phyloP scores from a whole-genome alignment of 2,113 vertebrate species.

The Sorex fumeus region DNA sequence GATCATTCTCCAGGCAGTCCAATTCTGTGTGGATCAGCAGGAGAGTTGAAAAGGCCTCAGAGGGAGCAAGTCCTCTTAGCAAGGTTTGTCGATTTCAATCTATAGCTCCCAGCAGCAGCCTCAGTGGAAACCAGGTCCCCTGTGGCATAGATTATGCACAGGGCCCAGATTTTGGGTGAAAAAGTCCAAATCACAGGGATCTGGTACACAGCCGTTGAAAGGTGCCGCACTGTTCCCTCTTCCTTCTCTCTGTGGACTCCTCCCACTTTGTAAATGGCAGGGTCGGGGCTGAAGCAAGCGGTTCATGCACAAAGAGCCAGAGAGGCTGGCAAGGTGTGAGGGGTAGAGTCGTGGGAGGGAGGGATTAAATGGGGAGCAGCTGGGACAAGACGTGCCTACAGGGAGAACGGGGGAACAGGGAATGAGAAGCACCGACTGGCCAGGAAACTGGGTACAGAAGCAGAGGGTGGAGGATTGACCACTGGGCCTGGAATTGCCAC shows the following conservation, averaged over 20 bases:
- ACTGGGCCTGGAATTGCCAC: not conserved
- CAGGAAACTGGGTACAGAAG: fast-evolving
- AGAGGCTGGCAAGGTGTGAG: too few species aligned
- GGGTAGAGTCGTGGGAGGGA: not conserved
- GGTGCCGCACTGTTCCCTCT: not conserved
- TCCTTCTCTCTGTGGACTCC: not conserved
- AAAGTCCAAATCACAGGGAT: not conserved
- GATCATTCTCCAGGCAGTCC: not conserved
- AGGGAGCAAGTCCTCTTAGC: not conserved
- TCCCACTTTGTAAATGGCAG: not conserved
- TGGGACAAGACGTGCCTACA: fast-evolving
- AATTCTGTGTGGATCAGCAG: too few species aligned
- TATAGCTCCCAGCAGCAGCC: not conserved
- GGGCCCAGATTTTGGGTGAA: not conserved
- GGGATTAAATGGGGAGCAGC: not conserved
- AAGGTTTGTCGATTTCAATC: not conserved
- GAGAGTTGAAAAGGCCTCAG: not conserved
- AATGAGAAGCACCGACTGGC: not conserved
- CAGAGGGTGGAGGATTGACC: fast-evolving
- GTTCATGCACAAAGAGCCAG: too few species aligned
- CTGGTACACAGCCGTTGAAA: not conserved
- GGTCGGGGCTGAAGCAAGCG: not conserved
- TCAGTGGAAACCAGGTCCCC: not conserved
- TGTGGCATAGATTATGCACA: not conserved
- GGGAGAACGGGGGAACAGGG: not conserved